These are phyloP conservation scores for Osmoderma eremita DNA, from an alignment of 2,888 invertebrate species.

Conservation along the genomic window DNA sequence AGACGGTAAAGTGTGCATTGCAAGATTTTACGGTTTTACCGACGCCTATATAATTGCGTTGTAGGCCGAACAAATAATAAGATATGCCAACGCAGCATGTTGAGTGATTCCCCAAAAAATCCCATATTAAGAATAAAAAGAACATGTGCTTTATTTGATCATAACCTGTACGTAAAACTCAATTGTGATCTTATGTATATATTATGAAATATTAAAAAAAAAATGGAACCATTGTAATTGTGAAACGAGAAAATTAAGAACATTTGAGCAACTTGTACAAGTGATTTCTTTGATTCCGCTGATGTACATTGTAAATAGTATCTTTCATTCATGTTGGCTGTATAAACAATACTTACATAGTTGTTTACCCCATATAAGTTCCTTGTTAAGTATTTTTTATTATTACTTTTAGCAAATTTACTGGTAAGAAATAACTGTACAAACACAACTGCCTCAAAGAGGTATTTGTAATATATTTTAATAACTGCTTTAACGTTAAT, in stretches of 20 bases:
- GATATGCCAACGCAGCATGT: background rate
- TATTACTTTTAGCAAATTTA: slow-evolving; percentile 24
- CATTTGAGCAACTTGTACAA: slow-evolving; percentile 41
- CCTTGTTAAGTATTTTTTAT: slow-evolving; percentile 37
- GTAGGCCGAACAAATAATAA: background rate
- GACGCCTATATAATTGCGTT: slow-evolving; percentile 79
- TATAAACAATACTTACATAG: slow-evolving; percentile 42
- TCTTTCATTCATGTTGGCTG: slow-evolving; percentile 43
- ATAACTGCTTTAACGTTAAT: slow-evolving; percentile 53
- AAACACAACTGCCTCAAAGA: slow-evolving; percentile 49
- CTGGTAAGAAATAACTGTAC: slow-evolving; percentile 44
- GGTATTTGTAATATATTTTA: slow-evolving; percentile 53
- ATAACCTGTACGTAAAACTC: slow-evolving; percentile 61
- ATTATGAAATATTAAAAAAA: slow-evolving; percentile 46
- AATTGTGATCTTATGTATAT: slow-evolving; percentile 64
- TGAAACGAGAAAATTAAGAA: slow-evolving; percentile 40
- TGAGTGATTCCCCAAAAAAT: slow-evolving; percentile 28
- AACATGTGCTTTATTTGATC: slow-evolving; percentile 36
- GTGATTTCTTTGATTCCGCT: slow-evolving; percentile 42
- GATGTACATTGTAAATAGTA: slow-evolving; percentile 49
- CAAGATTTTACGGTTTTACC: slow-evolving; percentile 92
- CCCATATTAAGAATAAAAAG: slow-evolving; percentile 18
- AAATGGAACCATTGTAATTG: slow-evolving; percentile 37
- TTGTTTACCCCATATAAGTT: slow-evolving; percentile 38
- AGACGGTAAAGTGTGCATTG: slow-evolving; percentile 89